Percentiles rank a stretch among this genome's conserved stretches.
Evolutionary conservation across 2,797 vertebrate genomes (phyloP).

Genomic region (Choloepus didactylus): DNA sequence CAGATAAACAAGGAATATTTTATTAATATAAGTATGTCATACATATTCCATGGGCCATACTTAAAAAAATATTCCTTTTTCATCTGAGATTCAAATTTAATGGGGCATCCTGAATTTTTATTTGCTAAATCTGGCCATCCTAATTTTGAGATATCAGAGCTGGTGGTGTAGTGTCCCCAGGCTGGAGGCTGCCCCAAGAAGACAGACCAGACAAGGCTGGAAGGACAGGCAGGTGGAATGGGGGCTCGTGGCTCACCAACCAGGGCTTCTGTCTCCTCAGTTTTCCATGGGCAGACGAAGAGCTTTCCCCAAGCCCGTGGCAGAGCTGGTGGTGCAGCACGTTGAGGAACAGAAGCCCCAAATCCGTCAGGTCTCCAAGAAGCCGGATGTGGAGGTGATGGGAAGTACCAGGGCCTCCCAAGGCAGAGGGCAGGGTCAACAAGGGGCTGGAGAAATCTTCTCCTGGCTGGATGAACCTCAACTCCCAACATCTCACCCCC

Average conservation of each 20-base stretch:
- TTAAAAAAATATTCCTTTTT: not conserved
- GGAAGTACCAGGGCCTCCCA: not conserved
- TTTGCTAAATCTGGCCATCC: not conserved
- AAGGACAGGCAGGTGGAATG: not conserved
- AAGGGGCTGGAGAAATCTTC: not conserved
- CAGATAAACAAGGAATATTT: not conserved
- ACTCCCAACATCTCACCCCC: not conserved
- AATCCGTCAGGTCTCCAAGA: not conserved
- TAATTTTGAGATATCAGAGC: not conserved
- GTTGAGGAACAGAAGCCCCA: not conserved
- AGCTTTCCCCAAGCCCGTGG: not conserved
- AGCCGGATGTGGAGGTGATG: not conserved
- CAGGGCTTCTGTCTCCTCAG: conserved; percentile 48
- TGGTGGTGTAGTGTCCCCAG: not conserved
- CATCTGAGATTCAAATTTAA: not conserved
- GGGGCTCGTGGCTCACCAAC: not conserved
- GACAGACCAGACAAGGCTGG: not conserved
- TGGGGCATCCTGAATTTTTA: not conserved
- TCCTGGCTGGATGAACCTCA: not conserved
- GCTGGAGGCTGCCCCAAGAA: not conserved
- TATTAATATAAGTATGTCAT: not conserved
- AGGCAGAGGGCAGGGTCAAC: too few relatives aligned
- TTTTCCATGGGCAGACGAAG: not conserved
- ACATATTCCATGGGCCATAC: not conserved
- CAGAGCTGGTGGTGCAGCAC: not conserved